Evolutionary conservation across 2,113 vertebrate genomes (phyloP).

Genomic region (Paralichthys olivaceus): DNA sequence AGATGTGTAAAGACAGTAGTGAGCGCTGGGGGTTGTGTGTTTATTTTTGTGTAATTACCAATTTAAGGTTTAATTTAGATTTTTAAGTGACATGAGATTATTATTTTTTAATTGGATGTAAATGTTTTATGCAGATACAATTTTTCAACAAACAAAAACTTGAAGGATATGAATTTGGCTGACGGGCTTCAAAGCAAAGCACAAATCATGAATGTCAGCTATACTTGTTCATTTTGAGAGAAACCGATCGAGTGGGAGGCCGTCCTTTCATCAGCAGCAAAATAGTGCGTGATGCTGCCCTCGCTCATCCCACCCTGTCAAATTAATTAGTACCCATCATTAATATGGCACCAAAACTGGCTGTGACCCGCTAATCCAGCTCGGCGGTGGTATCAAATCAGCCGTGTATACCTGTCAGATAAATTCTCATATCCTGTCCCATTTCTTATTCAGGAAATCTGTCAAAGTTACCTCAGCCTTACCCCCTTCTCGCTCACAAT

Average conservation of each 20-base stretch:
- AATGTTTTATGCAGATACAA: background rate
- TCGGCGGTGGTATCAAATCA: slow-evolving; percentile 76
- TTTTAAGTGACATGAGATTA: slow-evolving; percentile 1
- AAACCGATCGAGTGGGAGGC: slow-evolving; percentile 44
- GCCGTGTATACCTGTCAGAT: slow-evolving; percentile 79
- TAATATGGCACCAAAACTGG: slow-evolving; percentile 67
- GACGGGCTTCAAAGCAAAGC: slow-evolving; percentile 11
- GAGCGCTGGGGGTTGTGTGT: slow-evolving; percentile 22
- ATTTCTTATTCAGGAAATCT: slow-evolving; percentile 80
- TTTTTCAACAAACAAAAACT: background rate
- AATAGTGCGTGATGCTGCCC: slow-evolving; percentile 51
- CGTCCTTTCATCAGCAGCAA: slow-evolving; percentile 55
- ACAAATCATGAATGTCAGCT: slow-evolving; percentile 46
- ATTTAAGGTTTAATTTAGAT: slow-evolving; percentile 37
- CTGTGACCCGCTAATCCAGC: slow-evolving; percentile 71
- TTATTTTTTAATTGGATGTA: background rate
- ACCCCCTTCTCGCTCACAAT: slow-evolving; percentile 69
- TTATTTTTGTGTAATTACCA: slow-evolving; percentile 57
- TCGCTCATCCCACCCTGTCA: slow-evolving; percentile 71
- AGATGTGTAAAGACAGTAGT: slow-evolving; percentile 73
- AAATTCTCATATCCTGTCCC: slow-evolving; percentile 77
- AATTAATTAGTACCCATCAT: slow-evolving; percentile 80
- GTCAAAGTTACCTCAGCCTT: slow-evolving; percentile 73
- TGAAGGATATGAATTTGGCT: background rate
- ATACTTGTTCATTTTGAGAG: slow-evolving; percentile 49